phyloP scores from a whole-genome alignment of 2,113 vertebrate genomes.

The Thryonomys swinderianus region DNA sequence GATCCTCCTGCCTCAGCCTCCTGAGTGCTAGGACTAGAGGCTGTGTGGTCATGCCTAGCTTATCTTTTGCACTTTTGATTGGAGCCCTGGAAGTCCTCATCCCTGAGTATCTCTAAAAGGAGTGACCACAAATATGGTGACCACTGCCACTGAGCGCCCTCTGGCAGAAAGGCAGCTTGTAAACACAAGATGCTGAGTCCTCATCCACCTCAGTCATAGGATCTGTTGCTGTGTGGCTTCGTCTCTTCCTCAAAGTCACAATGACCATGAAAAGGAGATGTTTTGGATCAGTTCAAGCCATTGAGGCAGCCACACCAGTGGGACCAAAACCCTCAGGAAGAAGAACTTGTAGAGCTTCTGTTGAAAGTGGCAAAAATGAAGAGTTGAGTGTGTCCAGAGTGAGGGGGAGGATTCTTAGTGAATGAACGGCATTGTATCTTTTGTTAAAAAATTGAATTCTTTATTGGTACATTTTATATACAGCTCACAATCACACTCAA shows the following conservation, averaged over 20 bases:
- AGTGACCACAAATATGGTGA: not conserved
- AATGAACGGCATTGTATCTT: not conserved
- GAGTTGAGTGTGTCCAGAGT: not conserved
- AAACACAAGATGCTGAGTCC: not conserved
- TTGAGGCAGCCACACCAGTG: not conserved
- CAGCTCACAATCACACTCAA: too few species aligned
- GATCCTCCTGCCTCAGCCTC: not conserved
- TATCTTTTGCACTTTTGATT: not conserved
- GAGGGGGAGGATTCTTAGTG: not conserved
- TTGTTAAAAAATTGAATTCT: too few species aligned
- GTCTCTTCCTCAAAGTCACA: not conserved
- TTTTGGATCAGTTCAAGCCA: not conserved
- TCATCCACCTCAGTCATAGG: not conserved
- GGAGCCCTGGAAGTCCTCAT: not conserved
- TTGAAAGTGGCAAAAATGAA: not conserved
- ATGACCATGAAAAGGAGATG: not conserved
- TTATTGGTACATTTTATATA: too few species aligned
- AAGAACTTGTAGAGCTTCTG: not conserved
- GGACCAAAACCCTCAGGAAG: not conserved
- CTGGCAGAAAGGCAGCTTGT: not conserved
- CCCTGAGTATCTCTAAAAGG: not conserved
- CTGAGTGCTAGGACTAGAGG: not conserved
- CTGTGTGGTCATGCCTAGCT: not conserved
- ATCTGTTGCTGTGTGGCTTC: too few species aligned
- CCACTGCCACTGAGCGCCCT: not conserved